A percentile compares a stretch with the other conserved stretches of the same genome.
phyloP scores from a whole-genome alignment of 2,113 vertebrate genomes.

The Larimichthys polyactis region DNA sequence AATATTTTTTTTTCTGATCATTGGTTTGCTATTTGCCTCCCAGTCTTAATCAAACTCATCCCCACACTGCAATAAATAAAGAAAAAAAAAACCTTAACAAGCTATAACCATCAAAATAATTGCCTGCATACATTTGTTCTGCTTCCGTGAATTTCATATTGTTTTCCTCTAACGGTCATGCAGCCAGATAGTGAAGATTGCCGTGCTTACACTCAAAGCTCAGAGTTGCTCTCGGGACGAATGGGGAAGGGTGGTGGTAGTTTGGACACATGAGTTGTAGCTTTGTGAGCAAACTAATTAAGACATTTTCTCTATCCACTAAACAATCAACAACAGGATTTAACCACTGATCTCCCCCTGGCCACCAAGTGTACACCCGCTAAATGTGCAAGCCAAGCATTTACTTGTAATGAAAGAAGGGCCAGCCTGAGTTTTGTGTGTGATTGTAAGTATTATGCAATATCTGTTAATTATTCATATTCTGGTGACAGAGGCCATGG shows the following conservation, averaged over 20 bases:
- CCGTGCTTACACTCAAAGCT: slow-evolving; percentile 25
- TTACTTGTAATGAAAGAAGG: slow-evolving; percentile 57
- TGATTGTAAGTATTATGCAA: slow-evolving; percentile 30
- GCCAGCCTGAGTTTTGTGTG: slow-evolving; percentile 20
- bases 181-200: slow-evolving; percentile 39
- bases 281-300: slow-evolving; percentile 77
- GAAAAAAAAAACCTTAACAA: slow-evolving; percentile 49
- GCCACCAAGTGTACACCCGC: slow-evolving; percentile 33
- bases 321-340: slow-evolving; percentile 71
- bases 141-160: slow-evolving; percentile 77
- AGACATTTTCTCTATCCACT: slow-evolving; percentile 70
- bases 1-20: slow-evolving; percentile 66
- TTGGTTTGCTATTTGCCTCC: slow-evolving; percentile 75
- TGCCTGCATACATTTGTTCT: slow-evolving; percentile 77
- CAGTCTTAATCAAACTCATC: slow-evolving; percentile 79
- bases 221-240: slow-evolving; percentile 42
- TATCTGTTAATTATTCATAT: slow-evolving; percentile 40
- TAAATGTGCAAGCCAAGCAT: slow-evolving; percentile 64
- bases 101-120: slow-evolving; percentile 76
- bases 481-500: slow-evolving; percentile 34
- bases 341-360: slow-evolving; percentile 62
- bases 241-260: slow-evolving; percentile 12
- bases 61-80: slow-evolving; percentile 68
- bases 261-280: slow-evolving; percentile 45
- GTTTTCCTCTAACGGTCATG: slow-evolving; percentile 69